These are phyloP conservation scores for Xiphydria camelus DNA, from an alignment of 2,888 invertebrate species.

Conservation along the genomic window DNA sequence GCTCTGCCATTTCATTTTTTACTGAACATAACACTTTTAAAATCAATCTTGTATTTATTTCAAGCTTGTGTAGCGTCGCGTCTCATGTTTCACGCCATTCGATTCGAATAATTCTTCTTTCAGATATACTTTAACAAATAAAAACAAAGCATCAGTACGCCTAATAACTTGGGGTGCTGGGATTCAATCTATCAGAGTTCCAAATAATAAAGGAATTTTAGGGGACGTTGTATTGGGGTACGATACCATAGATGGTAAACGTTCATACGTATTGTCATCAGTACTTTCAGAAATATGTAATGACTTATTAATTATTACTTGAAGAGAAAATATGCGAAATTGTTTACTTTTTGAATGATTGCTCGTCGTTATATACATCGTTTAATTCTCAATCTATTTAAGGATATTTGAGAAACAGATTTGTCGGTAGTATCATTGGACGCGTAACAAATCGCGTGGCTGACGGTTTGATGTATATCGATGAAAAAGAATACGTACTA, in stretches of 20 bases:
- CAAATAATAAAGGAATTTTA: constrained; percentile 58
- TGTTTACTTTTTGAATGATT: too few species aligned
- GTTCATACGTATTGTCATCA: too few species aligned
- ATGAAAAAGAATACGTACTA: constrained; percentile 54
- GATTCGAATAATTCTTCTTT: constrained; percentile 22
- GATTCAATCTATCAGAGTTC: constrained; percentile 60
- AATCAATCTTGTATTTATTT: neutral
- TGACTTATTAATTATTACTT: too few species aligned
- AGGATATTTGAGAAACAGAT: constrained; percentile 58
- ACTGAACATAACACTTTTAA: neutral
- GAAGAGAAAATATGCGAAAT: too few species aligned
- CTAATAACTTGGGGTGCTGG: constrained; percentile 63
- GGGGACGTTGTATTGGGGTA: constrained; percentile 63
- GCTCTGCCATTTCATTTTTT: neutral
- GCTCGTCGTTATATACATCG: too few species aligned
- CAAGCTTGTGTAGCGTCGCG: neutral
- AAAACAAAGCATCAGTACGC: constrained; percentile 53
- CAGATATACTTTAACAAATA: constrained; percentile 60
- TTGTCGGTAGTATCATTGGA: constrained; percentile 63
- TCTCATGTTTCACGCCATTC: neutral
- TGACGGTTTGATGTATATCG: constrained; percentile 56
- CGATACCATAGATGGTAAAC: constrained; percentile 60
- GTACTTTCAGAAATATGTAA: neutral
- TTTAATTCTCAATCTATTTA: too few species aligned
- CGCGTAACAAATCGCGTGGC: constrained; percentile 60